Evolutionary conservation across 2,113 vertebrate genomes (phyloP).

Genomic region (Vicugna pacos): DNA sequence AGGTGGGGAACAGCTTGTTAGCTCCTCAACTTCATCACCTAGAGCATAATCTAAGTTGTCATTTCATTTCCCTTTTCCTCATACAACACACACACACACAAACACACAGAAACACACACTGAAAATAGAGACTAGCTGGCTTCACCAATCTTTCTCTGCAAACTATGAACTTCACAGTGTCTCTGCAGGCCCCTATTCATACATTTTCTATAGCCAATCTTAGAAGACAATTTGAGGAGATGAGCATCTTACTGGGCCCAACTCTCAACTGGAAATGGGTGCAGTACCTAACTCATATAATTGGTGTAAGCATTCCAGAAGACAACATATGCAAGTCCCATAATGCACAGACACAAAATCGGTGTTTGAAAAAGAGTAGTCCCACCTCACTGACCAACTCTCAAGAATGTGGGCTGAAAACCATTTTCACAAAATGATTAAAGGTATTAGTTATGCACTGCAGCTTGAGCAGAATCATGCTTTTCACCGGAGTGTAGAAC

Average conservation of each 20-base stretch:
- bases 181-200: neutral
- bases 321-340: neutral
- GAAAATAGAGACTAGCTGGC: conserved; percentile 18
- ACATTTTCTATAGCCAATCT: neutral
- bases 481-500: neutral
- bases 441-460: neutral
- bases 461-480: neutral
- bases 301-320: neutral
- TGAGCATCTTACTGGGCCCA: neutral
- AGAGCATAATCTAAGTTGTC: conserved; percentile 45
- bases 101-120: neutral
- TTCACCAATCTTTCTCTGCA: conserved; percentile 26
- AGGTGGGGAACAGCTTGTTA: conserved; percentile 63
- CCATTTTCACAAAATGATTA: neutral
- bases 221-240: neutral
- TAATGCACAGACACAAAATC: neutral
- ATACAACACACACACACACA: neutral
- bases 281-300: neutral
- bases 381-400: neutral
- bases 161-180: neutral
- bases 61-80: neutral
- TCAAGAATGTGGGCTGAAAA: neutral
- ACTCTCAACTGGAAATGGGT: neutral
- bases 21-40: conserved; percentile 17
- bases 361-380: neutral